Evolutionary conservation across 2,797 vertebrate genomes (phyloP).

Genomic region (Tenualosa ilisha): DNA sequence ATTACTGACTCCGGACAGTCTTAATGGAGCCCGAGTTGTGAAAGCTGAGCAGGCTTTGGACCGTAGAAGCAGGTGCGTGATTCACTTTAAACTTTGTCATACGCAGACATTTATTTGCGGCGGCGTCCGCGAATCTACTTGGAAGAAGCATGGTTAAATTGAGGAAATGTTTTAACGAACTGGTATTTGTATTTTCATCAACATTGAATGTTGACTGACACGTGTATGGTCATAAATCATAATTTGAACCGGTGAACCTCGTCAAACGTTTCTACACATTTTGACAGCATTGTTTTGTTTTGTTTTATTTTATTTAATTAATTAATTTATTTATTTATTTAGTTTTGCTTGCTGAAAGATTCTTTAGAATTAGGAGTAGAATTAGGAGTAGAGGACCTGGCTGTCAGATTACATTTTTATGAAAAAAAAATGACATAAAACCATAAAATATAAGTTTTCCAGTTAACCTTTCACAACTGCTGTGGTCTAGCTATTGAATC

Average conservation of each 20-base stretch:
- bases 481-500: background rate
- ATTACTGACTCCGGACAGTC: background rate
- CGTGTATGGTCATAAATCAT: background rate
- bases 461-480: background rate
- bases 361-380: no score
- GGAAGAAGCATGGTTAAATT: background rate
- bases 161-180: background rate
- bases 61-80: conserved; percentile 7
- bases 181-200: background rate
- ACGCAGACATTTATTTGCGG: background rate
- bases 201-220: background rate
- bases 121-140: background rate
- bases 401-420: background rate
- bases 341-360: no score
- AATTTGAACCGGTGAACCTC: background rate
- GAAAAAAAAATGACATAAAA: background rate
- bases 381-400: background rate
- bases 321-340: background rate
- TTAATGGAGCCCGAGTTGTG: background rate
- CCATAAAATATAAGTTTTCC: background rate
- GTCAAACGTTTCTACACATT: no score
- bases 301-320: background rate
- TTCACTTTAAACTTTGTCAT: background rate
- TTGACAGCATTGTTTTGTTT: no score
- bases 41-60: background rate